A percentile compares a stretch with the other conserved stretches of the same genome.
These are phyloP conservation scores for Metallyticus violacea DNA, from an alignment of 2,888 invertebrate genomes.

Conservation along the genomic window DNA sequence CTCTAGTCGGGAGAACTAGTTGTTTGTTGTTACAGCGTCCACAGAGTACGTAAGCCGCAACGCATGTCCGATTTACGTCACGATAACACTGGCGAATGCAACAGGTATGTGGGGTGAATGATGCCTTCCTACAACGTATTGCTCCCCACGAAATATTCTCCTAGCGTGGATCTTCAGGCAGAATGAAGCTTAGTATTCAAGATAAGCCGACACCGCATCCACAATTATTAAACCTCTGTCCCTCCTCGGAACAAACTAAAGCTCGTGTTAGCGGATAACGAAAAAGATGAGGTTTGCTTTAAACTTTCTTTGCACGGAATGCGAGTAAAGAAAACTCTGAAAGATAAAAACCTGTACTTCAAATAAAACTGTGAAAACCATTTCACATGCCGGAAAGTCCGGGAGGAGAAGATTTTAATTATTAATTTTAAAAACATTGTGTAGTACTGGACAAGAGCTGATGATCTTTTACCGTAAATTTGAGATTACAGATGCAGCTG, in stretches of 20 bases:
- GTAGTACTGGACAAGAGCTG: no score
- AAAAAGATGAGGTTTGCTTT: not conserved
- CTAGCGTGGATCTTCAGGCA: not conserved
- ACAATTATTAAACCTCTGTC: not conserved
- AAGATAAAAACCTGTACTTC: not conserved
- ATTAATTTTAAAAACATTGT: no score
- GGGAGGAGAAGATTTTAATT: no score
- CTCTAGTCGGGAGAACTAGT: no score
- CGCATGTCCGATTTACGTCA: not conserved
- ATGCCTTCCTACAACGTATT: no score
- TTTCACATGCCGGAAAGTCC: no score
- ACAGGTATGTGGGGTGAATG: not conserved
- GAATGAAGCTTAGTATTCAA: no score
- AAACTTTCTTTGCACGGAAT: not conserved
- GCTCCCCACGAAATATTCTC: not conserved
- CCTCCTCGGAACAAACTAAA: not conserved
- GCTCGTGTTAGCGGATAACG: not conserved
- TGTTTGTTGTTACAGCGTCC: no score
- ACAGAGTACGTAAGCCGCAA: not conserved
- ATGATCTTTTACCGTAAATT: no score
- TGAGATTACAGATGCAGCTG: no score
- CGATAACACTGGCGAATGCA: not conserved
- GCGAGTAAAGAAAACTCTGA: not conserved
- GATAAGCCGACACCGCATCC: not conserved
- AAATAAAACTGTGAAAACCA: not conserved